These are phyloP conservation scores for Helicoverpa zea DNA, from an alignment of 1,140 invertebrate species.

Conservation along the genomic window DNA sequence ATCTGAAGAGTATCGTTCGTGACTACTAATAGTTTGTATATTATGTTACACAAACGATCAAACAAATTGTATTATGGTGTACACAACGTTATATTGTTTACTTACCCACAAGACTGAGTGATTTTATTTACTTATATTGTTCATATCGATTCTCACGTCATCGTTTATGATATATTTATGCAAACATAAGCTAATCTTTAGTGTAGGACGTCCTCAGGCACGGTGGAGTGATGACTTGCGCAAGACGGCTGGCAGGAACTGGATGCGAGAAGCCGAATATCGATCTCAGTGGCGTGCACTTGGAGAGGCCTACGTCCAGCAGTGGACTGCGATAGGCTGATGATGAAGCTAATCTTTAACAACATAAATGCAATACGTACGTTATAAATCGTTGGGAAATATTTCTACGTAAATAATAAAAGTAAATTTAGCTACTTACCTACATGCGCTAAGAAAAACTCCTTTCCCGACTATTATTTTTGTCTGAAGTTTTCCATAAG, in stretches of 20 bases:
- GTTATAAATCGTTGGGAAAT: too few relatives aligned
- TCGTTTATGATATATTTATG: neutral
- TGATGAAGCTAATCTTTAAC: too few relatives aligned
- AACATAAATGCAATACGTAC: too few relatives aligned
- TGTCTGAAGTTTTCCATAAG: conserved; percentile 16
- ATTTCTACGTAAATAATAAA: too few relatives aligned
- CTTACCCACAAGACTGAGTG: neutral
- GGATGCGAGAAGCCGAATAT: too few relatives aligned
- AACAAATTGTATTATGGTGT: conserved; percentile 16
- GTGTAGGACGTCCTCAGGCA: too few relatives aligned
- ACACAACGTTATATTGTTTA: neutral
- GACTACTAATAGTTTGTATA: conserved; percentile 16
- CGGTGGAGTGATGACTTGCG: too few relatives aligned
- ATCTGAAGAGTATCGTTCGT: conserved; percentile 23
- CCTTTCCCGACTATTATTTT: neutral
- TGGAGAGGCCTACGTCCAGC: too few relatives aligned
- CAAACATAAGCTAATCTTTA: neutral
- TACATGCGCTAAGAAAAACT: neutral
- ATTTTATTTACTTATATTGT: neutral
- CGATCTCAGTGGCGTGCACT: too few relatives aligned
- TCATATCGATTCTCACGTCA: neutral
- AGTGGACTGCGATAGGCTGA: too few relatives aligned
- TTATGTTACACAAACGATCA: conserved; percentile 29
- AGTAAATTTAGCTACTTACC: too few relatives aligned
- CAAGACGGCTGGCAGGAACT: too few relatives aligned